Evolutionary conservation across 1,140 invertebrate genomes (phyloP), one percentile per base, ranked within the genome.

Genomic region (Latrodectus geometricus): DNA sequence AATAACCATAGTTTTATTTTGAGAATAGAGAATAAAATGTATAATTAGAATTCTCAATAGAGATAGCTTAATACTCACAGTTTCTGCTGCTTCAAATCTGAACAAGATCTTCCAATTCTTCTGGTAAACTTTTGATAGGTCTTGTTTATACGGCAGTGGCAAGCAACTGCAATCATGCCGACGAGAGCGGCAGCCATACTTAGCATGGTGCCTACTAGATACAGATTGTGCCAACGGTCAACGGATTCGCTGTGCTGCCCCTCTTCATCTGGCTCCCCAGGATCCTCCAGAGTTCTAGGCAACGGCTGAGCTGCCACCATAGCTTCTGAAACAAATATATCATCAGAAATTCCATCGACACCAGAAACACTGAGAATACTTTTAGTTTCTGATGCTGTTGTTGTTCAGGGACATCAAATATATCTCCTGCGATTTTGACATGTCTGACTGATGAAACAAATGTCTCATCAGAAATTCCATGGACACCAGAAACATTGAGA

Each of bases 201-300:
- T 65, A 95, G 91, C 0, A 94, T 95, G n/a, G 94, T 94, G 35
- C 93, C 94, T 17, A 94, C 94, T 88, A 95, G 94, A 90, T 95
- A 95, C 79, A 95, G 93, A 90, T 94, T 95, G 91, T 95, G 94
- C 88, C 95, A 92, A 79, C 94, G 93, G 91, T 94, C 94, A 7
- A 87, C 4, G 14, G 50, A 14, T 74, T 79, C 85, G 11, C 4
- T n/a, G 15, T 80, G 23, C 11, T 73, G 70, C 0, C 72, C 21
- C 15, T 66, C 50, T 54, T 80, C 85, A 9, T 80, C 85, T 9
- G 77, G 85, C 52, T 80, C 85, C 5, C 77, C 77, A 9, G 80
- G 78, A 50, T 88, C 87, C 35, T 88, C 81, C 12, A 84, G 69
- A 78, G 87, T 88, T 35, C 81, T 52, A 2, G 85, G 77, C 11